These are phyloP conservation scores for Cryptosula pallasiana DNA, from an alignment of 2,888 invertebrate species.

Conservation along the genomic window DNA sequence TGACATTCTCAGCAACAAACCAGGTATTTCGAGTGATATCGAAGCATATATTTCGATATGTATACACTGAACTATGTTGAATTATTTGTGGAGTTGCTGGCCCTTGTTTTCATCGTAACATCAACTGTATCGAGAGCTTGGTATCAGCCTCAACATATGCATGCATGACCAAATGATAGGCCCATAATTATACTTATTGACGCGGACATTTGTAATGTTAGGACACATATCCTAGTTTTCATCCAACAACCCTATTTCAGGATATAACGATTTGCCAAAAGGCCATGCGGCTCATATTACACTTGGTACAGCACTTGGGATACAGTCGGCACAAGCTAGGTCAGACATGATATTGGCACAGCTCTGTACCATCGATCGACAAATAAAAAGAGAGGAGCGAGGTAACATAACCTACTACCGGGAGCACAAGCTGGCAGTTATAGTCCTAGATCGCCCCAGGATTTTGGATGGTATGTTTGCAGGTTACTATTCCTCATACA, in stretches of 20 bases:
- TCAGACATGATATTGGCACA: background rate
- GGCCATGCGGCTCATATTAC: slow-evolving; percentile 14
- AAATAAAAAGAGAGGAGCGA: background rate
- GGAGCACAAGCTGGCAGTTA: background rate
- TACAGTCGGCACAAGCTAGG: background rate
- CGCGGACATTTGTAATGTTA: too few species aligned
- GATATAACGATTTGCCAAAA: background rate
- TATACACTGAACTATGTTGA: too few species aligned
- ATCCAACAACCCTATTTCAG: too few species aligned
- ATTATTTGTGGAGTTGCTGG: too few species aligned
- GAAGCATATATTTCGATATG: too few species aligned
- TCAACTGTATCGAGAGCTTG: too few species aligned
- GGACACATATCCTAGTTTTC: too few species aligned
- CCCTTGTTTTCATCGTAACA: too few species aligned
- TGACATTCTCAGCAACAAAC: background rate
- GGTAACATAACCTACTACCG: background rate
- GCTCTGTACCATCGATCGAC: background rate
- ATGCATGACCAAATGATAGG: too few species aligned
- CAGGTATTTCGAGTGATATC: too few species aligned
- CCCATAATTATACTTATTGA: too few species aligned
- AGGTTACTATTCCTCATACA: background rate
- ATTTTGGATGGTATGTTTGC: background rate
- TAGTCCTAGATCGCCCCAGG: background rate
- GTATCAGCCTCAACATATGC: too few species aligned
- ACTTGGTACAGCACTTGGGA: background rate